Evolutionary conservation across 64 coral and sea anemone species (phyloP), one percentile per base, ranked within the genome.

Genomic region (Porites lutea): DNA sequence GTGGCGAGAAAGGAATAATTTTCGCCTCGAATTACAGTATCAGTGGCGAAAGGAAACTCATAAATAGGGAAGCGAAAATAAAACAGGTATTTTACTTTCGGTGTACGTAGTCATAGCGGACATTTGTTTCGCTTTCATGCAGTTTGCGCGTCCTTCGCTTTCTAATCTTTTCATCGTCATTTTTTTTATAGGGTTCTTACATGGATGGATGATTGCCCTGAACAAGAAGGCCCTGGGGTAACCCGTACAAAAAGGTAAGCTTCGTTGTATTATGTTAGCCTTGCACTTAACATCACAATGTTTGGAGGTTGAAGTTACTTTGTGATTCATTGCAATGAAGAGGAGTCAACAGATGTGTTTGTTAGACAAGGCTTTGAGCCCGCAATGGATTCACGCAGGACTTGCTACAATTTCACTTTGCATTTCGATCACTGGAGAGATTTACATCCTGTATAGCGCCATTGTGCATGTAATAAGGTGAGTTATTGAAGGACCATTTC

Each of bases 121-220:
- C 19, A 21, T 84, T 52, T 16, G 16, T 84, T 84, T 84, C 59
- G 48, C 10, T 84, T 84, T 84, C 61, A 48, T 51, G 18, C 47
- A 68, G 22, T 57, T 57, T 69, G 63, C 81, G 63, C 48, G 46
- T 68, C 81, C 45, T 84, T 84, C 81, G 63, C 63, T 84, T 68
- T 84, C 81, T 69, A 84, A 84, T 69, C 81, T 84, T 68, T 84
- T 84, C 81, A 69, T 84, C 62, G 9, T 76, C 63, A 47, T 69
- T 37, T 83, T 8, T 63, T 64, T 57, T 12, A 37, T 37, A 68
- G n/a, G 81, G 81, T 48, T 65, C 81, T 49, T 84, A 84, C 81
- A 84, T 84, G 81, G 81, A 84, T 84, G 81, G 81, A 84, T 84
- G 81, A 84, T 84, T 84, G 81, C 44, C 69, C 61, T 84, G 81